Conservation (phyloP, 2,113 vertebrate genomes). For the Prolemur simus region DNA sequence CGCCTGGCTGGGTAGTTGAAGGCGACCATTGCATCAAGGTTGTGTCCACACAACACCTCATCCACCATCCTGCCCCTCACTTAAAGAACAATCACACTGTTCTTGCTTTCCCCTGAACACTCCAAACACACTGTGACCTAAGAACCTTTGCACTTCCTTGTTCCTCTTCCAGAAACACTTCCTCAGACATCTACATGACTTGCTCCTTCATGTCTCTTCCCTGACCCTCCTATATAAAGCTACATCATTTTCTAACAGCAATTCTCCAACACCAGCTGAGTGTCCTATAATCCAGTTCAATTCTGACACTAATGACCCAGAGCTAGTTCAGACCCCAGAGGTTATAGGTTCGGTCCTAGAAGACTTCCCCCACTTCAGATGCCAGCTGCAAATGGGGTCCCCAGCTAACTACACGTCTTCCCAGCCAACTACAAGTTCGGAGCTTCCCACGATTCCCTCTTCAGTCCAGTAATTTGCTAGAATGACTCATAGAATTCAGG, state of each 20-base stretch:
- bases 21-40: not conserved
- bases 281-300: not conserved
- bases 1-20: not conserved
- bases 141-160: not conserved
- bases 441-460: not conserved
- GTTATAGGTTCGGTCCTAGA: not conserved
- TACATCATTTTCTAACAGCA: not conserved
- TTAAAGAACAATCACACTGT: no score
- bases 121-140: not conserved
- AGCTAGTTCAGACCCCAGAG: not conserved
- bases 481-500: not conserved
- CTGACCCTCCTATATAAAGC: not conserved
- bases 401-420: not conserved
- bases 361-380: not conserved
- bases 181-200: not conserved
- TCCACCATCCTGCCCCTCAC: not conserved
- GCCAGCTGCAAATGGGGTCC: not conserved
- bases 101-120: not conserved
- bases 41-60: not conserved
- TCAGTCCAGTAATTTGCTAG: not conserved
- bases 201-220: not conserved
- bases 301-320: not conserved
- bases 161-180: not conserved
- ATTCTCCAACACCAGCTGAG: not conserved
- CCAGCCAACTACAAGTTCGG: not conserved